Percentiles rank a stretch among this genome's conserved stretches.
phyloP scores from a whole-genome alignment of 2,113 vertebrate species.

The Pluvianellus socialis region DNA sequence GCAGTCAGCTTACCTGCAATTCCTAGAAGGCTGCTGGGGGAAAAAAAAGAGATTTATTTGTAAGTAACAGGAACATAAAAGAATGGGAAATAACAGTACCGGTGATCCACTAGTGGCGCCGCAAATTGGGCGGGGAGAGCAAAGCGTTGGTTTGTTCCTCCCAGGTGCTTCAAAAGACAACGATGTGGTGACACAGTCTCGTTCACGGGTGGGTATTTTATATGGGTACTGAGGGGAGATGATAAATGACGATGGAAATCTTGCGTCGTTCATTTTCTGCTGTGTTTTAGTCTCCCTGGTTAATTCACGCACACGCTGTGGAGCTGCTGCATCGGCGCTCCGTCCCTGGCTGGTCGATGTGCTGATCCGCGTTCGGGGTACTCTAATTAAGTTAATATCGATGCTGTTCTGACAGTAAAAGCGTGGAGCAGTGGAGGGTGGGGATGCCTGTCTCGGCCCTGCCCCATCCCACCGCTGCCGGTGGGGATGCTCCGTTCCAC shows the following conservation, averaged over 20 bases:
- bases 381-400: neutral
- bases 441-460: neutral
- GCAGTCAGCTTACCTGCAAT: neutral
- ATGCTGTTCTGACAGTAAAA: neutral
- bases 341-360: neutral
- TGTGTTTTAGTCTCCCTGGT: neutral
- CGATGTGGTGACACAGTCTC: neutral
- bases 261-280: neutral
- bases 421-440: neutral
- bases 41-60: neutral
- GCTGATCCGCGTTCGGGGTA: rapidly evolving
- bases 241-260: neutral
- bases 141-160: neutral
- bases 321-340: neutral
- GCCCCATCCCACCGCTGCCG: rapidly evolving
- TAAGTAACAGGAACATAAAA: neutral
- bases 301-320: rapidly evolving
- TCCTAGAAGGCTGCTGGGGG: neutral
- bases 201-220: rapidly evolving
- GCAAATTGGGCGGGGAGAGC: neutral
- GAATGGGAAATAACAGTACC: neutral
- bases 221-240: neutral
- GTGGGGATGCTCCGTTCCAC: neutral
- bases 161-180: neutral
- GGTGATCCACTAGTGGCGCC: neutral